Base-by-base conservation (phyloP, 2,888 invertebrate species). In the Litoditis marina region DNA sequence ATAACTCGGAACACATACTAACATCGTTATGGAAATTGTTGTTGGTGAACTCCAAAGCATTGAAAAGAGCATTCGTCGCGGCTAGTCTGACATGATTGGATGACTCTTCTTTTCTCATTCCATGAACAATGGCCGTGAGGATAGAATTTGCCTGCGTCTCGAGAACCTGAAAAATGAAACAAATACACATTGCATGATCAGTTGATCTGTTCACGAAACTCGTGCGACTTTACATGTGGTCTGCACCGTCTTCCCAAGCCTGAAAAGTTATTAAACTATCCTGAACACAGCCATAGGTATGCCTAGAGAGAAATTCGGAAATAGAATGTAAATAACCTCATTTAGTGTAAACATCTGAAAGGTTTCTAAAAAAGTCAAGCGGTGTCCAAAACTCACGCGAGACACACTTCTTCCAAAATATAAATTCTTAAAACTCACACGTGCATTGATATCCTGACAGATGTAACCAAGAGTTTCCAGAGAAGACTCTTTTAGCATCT, bases 391-490 rank as follows among this genome's bases (percentile, higher is more conserved):
- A n/a, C n/a, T n/a, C 0, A 2, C 13, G n/a, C n/a, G 34, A n/a
- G n/a, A n/a, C n/a, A n/a, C n/a, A n/a, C n/a, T n/a, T 28, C n/a
- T 19, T 27, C 16, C n/a, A 31, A 51, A 61, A 27, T 7, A 25
- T 28, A 46, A 27, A 11, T 13, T n/a, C 8, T 25, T 22, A n/a
- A 49, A 30, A 31, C 46, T 59, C 27, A 69, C 74, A 27, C 69
- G 51, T 6, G 77, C 83, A 79, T 88, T 87, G 78, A 96, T 94
- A 85, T 98, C 98, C 85, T 95, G 94, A 84, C 98, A 98, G 78
- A 96, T 94, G 83, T 96, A 96, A 46, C 98, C 98, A 78, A 99
- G 93, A 47, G 98, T 91, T 87, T 99, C 98, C 55, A 99, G 86
- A 0, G 95, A 93, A 2, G 96, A 91, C 86, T 98, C 96, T 81